These are phyloP conservation scores for Chymomyza procnemis DNA, from an alignment of 2,888 invertebrate species.

Conservation along the genomic window DNA sequence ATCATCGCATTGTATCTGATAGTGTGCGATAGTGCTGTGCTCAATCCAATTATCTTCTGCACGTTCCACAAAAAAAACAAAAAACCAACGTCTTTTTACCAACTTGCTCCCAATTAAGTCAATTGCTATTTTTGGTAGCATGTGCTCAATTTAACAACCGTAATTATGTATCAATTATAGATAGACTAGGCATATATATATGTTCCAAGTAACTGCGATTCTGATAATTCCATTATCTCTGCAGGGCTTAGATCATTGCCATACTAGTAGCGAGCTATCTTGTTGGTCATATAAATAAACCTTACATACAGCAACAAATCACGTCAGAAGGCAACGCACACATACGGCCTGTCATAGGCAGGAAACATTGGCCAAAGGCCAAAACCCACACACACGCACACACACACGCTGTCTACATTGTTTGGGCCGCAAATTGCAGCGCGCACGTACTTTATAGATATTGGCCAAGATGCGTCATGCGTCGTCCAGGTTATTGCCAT, in stretches of 20 bases:
- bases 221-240: not conserved
- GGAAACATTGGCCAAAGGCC: not conserved
- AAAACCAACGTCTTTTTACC: constrained; percentile 3
- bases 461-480: not conserved
- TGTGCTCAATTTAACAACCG: constrained; percentile 46
- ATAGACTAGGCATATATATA: constrained; percentile 10
- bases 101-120: constrained; percentile 33
- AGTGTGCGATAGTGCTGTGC: not conserved
- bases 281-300: not conserved
- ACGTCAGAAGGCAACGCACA: constrained; percentile 28
- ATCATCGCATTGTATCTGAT: not conserved
- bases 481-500: constrained; percentile 57
- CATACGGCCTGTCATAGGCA: not conserved
- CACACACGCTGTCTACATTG: constrained; percentile 3
- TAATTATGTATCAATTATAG: constrained; percentile 52
- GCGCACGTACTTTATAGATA: constrained; percentile 19
- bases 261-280: not conserved
- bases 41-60: constrained; percentile 31
- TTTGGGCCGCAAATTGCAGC: constrained; percentile 2
- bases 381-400: not conserved
- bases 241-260: not conserved
- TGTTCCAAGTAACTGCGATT: not conserved
- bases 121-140: constrained; percentile 10
- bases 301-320: not conserved
- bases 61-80: constrained; percentile 11